These are phyloP conservation scores for Epistrophe eligans DNA, from an alignment of 2,888 invertebrate species.

Conservation along the genomic window DNA sequence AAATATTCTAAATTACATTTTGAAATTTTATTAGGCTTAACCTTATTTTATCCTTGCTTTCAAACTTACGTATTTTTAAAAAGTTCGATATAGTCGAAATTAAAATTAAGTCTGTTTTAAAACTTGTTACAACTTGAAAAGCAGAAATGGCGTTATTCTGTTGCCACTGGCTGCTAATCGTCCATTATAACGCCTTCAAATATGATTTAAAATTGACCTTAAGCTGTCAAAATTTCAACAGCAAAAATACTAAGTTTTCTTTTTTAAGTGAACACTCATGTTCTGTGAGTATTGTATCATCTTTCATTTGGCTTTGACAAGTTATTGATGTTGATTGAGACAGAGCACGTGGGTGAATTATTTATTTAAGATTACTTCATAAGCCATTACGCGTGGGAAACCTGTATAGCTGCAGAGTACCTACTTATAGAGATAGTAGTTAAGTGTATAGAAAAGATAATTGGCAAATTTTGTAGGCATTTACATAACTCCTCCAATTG, in stretches of 20 bases:
- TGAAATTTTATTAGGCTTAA: too few relatives aligned
- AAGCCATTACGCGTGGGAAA: constrained; percentile 28
- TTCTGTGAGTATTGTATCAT: constrained; percentile 33
- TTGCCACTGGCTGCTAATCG: background rate
- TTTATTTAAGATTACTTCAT: constrained; percentile 3
- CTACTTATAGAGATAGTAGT: too few relatives aligned
- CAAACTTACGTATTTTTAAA: too few relatives aligned
- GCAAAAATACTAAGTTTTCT: constrained; percentile 9
- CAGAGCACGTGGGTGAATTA: constrained; percentile 37
- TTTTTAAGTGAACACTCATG: background rate
- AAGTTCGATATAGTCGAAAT: background rate
- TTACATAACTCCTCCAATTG: constrained; percentile 24
- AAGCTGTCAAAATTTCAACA: constrained; percentile 31
- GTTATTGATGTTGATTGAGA: constrained; percentile 1
- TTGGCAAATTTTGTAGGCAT: background rate
- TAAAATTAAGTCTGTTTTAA: constrained; percentile 21
- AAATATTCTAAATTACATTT: too few relatives aligned
- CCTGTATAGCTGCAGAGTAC: constrained; percentile 4
- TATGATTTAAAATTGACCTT: constrained; percentile 30
- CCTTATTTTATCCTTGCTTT: too few relatives aligned
- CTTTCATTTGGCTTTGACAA: constrained; percentile 19
- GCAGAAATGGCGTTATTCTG: background rate
- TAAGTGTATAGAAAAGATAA: background rate
- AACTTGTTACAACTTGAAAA: constrained; percentile 24
- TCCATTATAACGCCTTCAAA: constrained; percentile 26